phyloP scores from a whole-genome alignment of 2,888 invertebrate genomes.

The Leucophenga maculata region DNA sequence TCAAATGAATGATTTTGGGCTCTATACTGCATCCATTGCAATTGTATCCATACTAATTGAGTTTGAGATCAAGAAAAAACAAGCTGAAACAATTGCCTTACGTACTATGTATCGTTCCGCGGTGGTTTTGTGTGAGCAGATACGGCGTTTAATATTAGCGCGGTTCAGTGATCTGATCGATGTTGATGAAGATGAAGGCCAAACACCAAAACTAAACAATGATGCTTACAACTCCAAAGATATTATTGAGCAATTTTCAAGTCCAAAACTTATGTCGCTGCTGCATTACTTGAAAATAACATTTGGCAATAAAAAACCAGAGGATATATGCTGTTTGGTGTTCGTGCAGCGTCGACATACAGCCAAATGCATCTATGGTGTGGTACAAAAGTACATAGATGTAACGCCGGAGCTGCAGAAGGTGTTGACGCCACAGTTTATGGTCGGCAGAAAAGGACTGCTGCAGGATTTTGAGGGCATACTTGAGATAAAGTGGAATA shows the following conservation, averaged over 20 bases:
- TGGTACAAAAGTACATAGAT: slow-evolving; percentile 75
- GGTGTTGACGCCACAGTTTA: slow-evolving; percentile 77
- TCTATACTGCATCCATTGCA: slow-evolving; percentile 77
- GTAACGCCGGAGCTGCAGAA: slow-evolving; percentile 74
- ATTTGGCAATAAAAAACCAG: slow-evolving; percentile 69
- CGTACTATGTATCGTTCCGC: slow-evolving; percentile 57
- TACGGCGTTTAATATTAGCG: slow-evolving; percentile 74
- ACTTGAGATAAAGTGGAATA: slow-evolving; percentile 62
- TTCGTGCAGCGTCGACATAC: slow-evolving; percentile 76
- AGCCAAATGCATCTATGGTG: slow-evolving; percentile 82
- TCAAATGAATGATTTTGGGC: slow-evolving; percentile 74
- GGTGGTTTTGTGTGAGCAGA: slow-evolving; percentile 67
- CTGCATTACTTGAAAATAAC: slow-evolving; percentile 77
- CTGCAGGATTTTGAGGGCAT: slow-evolving; percentile 54
- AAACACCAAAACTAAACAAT: too few species aligned
- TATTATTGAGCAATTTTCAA: slow-evolving; percentile 75
- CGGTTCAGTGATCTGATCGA: slow-evolving; percentile 70
- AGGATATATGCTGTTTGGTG: slow-evolving; percentile 66
- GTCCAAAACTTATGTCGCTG: slow-evolving; percentile 78
- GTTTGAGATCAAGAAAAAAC: slow-evolving; percentile 77
- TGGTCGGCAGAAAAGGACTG: slow-evolving; percentile 76
- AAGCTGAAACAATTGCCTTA: slow-evolving; percentile 72
- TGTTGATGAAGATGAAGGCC: slow-evolving; percentile 67
- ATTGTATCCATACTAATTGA: slow-evolving; percentile 77
- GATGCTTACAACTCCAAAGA: slow-evolving; percentile 44